phyloP scores from a whole-genome alignment of 2,797 vertebrate species.

The Otus scops region DNA sequence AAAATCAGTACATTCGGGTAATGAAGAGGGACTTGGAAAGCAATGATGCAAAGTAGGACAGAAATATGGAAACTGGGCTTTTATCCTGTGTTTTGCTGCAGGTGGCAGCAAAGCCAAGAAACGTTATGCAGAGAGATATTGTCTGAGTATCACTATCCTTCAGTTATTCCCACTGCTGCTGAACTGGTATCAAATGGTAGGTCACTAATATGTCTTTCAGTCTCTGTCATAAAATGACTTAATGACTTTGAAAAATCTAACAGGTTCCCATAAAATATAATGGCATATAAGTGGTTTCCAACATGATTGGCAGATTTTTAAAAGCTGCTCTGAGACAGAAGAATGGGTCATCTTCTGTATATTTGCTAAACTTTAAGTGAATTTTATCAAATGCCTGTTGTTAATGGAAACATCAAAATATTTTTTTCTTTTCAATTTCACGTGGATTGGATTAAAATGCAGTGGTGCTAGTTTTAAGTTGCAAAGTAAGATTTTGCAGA shows the following conservation, averaged over 20 bases:
- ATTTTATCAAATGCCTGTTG: not conserved
- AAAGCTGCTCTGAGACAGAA: not conserved
- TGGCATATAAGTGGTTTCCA: not conserved
- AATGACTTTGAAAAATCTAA: not conserved
- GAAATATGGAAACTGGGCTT: not conserved
- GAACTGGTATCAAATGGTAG: not conserved
- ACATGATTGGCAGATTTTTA: not conserved
- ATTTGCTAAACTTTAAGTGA: not conserved
- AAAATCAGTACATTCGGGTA: not conserved
- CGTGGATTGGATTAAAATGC: not conserved
- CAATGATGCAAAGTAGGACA: not conserved
- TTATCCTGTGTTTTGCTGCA: constrained; percentile 23
- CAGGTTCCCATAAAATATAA: not conserved
- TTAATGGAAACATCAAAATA: not conserved
- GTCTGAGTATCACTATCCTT: not conserved
- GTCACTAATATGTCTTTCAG: not conserved
- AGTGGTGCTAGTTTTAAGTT: not conserved
- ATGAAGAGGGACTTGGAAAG: not conserved
- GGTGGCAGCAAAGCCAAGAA: constrained; percentile 63
- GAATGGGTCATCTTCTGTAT: not conserved
- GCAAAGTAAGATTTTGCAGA: not conserved
- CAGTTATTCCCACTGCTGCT: not conserved
- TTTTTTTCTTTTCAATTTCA: not conserved
- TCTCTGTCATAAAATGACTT: not conserved
- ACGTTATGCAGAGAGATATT: not conserved